Evolutionary conservation across 2,113 vertebrate genomes (phyloP).

Genomic region (Brachyhypopomus gauderio): DNA sequence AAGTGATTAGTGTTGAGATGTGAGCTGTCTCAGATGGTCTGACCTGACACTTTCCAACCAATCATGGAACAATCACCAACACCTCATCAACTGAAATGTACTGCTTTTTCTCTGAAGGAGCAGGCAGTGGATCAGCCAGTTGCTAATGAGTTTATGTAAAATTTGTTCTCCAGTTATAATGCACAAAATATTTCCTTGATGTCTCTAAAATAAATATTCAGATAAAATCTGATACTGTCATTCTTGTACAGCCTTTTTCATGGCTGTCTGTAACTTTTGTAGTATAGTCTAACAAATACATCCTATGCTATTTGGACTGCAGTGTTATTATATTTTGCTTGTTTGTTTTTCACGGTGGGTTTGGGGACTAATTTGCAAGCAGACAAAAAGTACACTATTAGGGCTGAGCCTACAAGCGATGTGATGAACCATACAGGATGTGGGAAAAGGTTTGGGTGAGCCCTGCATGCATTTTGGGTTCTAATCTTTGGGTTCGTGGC

Average conservation of each 20-base stretch:
- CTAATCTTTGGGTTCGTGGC: constrained; percentile 29
- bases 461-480: constrained; percentile 4
- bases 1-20: not conserved
- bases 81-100: too few species aligned
- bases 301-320: constrained; percentile 6
- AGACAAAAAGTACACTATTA: constrained; percentile 15
- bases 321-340: not conserved
- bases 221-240: not conserved
- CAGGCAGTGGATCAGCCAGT: not conserved
- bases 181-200: not conserved
- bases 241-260: not conserved
- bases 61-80: not conserved
- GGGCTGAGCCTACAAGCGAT: constrained; percentile 8
- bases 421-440: not conserved
- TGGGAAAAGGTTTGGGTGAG: not conserved
- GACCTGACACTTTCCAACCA: not conserved
- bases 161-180: not conserved
- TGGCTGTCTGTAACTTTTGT: not conserved
- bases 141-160: not conserved
- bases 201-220: not conserved
- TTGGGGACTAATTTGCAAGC: constrained; percentile 29
- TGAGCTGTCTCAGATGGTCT: not conserved
- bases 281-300: not conserved
- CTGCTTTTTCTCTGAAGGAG: not conserved
- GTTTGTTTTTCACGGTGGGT: too few species aligned